Evolutionary conservation across 1,140 invertebrate genomes (phyloP).

Genomic region (Choristoneura fumiferana): DNA sequence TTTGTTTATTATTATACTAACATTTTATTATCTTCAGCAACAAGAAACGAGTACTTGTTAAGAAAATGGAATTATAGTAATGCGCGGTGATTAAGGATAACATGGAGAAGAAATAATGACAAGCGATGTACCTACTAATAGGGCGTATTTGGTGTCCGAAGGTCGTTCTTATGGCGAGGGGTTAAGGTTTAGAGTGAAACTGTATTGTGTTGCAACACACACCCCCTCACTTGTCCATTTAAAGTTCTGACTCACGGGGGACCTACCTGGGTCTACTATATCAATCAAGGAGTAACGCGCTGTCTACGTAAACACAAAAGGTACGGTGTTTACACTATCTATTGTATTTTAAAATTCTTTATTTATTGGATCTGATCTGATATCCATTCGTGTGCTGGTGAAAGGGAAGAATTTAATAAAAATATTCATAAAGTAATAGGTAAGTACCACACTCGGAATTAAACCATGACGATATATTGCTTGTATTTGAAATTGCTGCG

Average conservation of each 20-base stretch:
- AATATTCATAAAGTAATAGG: too few relatives aligned
- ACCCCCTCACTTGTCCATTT: constrained; percentile 3
- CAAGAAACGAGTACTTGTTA: neutral
- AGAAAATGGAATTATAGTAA: neutral
- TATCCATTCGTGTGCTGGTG: too few relatives aligned
- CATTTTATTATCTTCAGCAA: neutral
- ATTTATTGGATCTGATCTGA: too few relatives aligned
- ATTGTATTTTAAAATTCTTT: too few relatives aligned
- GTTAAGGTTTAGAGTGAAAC: neutral
- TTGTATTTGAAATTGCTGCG: too few relatives aligned
- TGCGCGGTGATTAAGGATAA: constrained; percentile 4
- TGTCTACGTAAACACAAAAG: neutral
- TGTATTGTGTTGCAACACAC: neutral
- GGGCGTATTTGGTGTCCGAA: neutral
- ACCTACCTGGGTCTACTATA: constrained; percentile 15
- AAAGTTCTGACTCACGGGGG: constrained; percentile 11
- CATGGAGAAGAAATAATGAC: constrained; percentile 1
- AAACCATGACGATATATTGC: too few relatives aligned
- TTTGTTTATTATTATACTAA: neutral
- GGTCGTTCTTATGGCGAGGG: neutral
- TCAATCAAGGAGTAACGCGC: constrained; percentile 11
- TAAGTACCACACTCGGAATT: too few relatives aligned
- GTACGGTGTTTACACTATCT: neutral
- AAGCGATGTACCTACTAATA: neutral
- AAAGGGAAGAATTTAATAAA: too few relatives aligned